phyloP scores from a whole-genome alignment of 1,140 invertebrate genomes.

The Zelostemma sp. region DNA sequence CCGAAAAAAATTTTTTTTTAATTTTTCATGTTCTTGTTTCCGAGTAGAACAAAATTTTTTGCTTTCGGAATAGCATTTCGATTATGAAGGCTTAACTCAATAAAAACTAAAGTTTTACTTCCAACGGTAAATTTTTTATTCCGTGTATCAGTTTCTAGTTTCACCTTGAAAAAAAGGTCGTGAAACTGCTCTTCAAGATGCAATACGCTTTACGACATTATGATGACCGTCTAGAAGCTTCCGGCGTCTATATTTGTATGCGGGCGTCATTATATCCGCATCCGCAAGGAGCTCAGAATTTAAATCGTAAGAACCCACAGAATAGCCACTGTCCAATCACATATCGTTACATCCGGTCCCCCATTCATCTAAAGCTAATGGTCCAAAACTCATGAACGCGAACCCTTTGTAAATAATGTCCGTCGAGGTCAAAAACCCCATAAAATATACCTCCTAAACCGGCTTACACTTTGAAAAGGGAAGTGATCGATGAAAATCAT shows the following conservation, averaged over 20 bases:
- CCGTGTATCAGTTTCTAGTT: no score
- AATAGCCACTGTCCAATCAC: conserved; percentile 31
- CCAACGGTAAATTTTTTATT: no score
- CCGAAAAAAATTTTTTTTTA: no score
- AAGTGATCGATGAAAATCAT: background rate
- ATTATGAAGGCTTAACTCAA: no score
- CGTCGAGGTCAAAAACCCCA: background rate
- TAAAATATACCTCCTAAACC: background rate
- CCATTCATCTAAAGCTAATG: conserved; percentile 13
- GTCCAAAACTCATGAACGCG: background rate
- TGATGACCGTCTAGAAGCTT: conserved; percentile 51
- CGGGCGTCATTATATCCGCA: conserved; percentile 58
- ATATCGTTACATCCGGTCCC: conserved; percentile 53
- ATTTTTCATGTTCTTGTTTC: no score
- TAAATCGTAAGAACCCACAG: conserved; percentile 45
- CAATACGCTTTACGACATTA: background rate
- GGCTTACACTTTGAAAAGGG: background rate
- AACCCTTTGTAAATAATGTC: background rate
- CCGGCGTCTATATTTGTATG: conserved; percentile 60
- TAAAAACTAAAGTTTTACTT: no score
- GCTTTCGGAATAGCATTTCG: no score
- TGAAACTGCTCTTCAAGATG: no score
- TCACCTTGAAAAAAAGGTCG: no score
- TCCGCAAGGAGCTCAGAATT: conserved; percentile 50
- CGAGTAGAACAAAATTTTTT: no score